A percentile compares a stretch with the other conserved stretches of the same genome.
phyloP scores from a whole-genome alignment of 2,888 invertebrate species.

The Lithophane semibrunnea region DNA sequence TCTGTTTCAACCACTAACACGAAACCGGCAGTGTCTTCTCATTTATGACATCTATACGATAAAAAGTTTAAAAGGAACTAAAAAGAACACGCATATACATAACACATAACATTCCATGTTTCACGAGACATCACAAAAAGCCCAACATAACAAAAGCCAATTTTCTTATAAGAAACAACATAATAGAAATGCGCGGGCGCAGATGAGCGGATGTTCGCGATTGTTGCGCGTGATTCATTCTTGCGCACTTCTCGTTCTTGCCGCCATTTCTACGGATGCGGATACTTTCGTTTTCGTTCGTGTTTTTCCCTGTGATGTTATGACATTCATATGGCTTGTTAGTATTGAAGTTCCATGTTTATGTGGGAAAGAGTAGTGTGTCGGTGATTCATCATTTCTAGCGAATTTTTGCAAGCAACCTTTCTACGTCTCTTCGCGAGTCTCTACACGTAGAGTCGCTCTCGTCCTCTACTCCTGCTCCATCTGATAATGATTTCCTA shows the following conservation, averaged over 20 bases:
- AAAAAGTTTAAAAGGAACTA: slow-evolving; percentile 46
- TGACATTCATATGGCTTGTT: slow-evolving; percentile 54
- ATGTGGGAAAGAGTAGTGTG: slow-evolving; percentile 57
- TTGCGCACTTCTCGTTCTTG: slow-evolving; percentile 67
- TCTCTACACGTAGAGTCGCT: no score
- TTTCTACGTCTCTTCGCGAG: neutral
- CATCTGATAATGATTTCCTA: neutral
- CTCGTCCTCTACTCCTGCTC: neutral
- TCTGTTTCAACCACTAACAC: neutral
- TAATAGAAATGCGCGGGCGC: slow-evolving; percentile 62
- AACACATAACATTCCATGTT: slow-evolving; percentile 57
- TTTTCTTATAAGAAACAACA: slow-evolving; percentile 63
- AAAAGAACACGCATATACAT: slow-evolving; percentile 26
- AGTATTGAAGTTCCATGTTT: slow-evolving; percentile 38
- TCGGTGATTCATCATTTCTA: slow-evolving; percentile 25
- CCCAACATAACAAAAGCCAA: slow-evolving; percentile 58
- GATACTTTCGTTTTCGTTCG: slow-evolving; percentile 68
- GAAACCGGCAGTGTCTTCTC: slow-evolving; percentile 10
- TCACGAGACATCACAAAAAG: slow-evolving; percentile 54
- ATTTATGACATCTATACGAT: slow-evolving; percentile 1
- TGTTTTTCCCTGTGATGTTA: slow-evolving; percentile 58
- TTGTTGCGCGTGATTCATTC: slow-evolving; percentile 70
- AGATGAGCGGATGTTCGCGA: slow-evolving; percentile 70
- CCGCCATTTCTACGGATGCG: slow-evolving; percentile 67
- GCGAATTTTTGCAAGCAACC: neutral